These are phyloP conservation scores for Diadophis punctatus DNA, from an alignment of 2,113 vertebrate species.

Conservation along the genomic window DNA sequence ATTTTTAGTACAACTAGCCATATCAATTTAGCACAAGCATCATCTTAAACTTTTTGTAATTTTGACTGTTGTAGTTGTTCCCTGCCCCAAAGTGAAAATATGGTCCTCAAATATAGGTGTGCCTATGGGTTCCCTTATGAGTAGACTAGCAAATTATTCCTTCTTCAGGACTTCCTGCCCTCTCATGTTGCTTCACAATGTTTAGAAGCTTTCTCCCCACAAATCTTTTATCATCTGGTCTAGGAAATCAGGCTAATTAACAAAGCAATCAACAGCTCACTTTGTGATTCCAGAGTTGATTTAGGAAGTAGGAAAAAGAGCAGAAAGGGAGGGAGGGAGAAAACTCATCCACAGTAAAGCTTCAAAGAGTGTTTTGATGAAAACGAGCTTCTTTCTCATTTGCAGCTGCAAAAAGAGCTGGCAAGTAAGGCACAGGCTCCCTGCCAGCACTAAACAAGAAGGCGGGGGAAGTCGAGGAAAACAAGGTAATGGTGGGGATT, in stretches of 20 bases:
- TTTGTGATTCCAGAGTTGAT: conserved; percentile 61
- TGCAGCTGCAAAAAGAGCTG: conserved; percentile 57
- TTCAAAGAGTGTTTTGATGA: conserved; percentile 67
- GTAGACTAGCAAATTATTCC: neutral
- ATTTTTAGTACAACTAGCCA: neutral
- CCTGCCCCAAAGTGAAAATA: neutral
- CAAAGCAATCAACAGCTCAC: conserved; percentile 54
- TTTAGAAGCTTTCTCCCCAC: conserved; percentile 42
- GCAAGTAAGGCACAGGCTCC: conserved; percentile 32
- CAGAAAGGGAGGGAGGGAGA: neutral
- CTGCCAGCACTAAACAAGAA: conserved; percentile 47
- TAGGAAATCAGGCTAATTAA: conserved; percentile 51
- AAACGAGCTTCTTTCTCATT: conserved; percentile 53
- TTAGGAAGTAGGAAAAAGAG: conserved; percentile 54
- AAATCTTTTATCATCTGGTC: conserved; percentile 41
- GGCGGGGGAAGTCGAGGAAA: conserved; percentile 27
- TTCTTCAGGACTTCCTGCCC: conserved; percentile 40
- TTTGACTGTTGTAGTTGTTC: neutral
- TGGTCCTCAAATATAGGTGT: neutral
- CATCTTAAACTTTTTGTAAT: neutral
- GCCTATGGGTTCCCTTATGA: conserved; percentile 12
- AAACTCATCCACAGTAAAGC: conserved; percentile 55
- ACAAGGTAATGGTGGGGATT: conserved; percentile 34
- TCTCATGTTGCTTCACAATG: neutral
- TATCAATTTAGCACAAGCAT: neutral